phyloP scores from a whole-genome alignment of 2,113 vertebrate species.

The Onychostruthus taczanowskii region DNA sequence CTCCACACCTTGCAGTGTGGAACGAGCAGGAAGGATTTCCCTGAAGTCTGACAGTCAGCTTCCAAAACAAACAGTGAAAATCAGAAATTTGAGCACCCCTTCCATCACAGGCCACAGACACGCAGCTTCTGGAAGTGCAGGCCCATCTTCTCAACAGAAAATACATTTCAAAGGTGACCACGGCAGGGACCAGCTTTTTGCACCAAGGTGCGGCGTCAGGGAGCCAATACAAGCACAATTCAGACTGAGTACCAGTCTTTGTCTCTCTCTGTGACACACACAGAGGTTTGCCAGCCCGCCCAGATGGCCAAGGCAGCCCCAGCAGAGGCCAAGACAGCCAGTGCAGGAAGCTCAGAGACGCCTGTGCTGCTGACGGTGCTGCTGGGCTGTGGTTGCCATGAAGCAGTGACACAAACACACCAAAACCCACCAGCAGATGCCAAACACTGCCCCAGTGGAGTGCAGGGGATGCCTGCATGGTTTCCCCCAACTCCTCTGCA shows the following conservation, averaged over 20 bases:
- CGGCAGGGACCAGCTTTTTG: background rate
- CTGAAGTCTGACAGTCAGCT: background rate
- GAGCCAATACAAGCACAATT: background rate
- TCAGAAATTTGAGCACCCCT: background rate
- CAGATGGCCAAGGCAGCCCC: background rate
- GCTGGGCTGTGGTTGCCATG: constrained; percentile 24
- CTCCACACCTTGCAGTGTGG: background rate
- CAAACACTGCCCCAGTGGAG: background rate
- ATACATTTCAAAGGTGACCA: background rate
- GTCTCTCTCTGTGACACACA: background rate
- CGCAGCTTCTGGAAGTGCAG: background rate
- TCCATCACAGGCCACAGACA: background rate
- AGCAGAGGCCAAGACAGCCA: background rate
- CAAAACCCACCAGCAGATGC: background rate
- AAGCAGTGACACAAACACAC: constrained; percentile 43
- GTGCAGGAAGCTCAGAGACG: background rate
- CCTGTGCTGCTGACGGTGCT: background rate
- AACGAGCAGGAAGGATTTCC: background rate
- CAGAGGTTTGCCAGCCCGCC: background rate
- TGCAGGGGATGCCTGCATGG: background rate
- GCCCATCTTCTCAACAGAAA: background rate
- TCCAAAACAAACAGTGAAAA: background rate
- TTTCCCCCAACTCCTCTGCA: background rate
- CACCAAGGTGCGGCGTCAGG: background rate
- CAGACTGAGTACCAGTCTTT: background rate